A percentile compares a stretch with the other conserved stretches of the same genome.
Evolutionary conservation across 1,140 invertebrate genomes (phyloP).

Genomic region (Berghia stephanieae): DNA sequence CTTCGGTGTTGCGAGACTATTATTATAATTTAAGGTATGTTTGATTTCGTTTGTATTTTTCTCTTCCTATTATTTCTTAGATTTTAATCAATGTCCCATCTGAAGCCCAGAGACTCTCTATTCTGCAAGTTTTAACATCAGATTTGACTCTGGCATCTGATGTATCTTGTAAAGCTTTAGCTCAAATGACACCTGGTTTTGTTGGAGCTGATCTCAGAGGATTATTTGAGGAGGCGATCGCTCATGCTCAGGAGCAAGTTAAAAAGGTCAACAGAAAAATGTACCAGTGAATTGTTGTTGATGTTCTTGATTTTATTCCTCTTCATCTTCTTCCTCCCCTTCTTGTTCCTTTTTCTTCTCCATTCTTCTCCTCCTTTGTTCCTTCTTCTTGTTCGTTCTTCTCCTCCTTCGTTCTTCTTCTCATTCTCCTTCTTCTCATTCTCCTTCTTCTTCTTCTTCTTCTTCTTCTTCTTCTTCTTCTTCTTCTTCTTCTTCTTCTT

Average conservation of each 20-base stretch:
- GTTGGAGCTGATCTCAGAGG: conserved; percentile 68
- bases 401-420: neutral
- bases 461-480: neutral
- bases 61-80: too few species aligned
- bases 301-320: neutral
- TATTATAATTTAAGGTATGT: neutral
- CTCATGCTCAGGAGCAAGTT: conserved; percentile 35
- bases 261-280: neutral
- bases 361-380: neutral
- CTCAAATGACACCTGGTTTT: conserved; percentile 68
- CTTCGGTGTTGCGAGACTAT: neutral
- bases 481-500: too few species aligned
- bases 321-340: neutral
- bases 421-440: neutral
- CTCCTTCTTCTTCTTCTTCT: neutral
- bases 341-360: too few species aligned
- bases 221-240: conserved; percentile 64
- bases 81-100: conserved; percentile 58
- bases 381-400: neutral
- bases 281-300: neutral
- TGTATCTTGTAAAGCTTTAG: conserved; percentile 45
- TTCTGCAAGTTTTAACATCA: conserved; percentile 41
- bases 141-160: conserved; percentile 42
- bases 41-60: conserved; percentile 21
- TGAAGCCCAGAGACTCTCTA: conserved; percentile 47